Conservation (phyloP, 2,888 invertebrate genomes). For the Chloroclystis v-ata region DNA sequence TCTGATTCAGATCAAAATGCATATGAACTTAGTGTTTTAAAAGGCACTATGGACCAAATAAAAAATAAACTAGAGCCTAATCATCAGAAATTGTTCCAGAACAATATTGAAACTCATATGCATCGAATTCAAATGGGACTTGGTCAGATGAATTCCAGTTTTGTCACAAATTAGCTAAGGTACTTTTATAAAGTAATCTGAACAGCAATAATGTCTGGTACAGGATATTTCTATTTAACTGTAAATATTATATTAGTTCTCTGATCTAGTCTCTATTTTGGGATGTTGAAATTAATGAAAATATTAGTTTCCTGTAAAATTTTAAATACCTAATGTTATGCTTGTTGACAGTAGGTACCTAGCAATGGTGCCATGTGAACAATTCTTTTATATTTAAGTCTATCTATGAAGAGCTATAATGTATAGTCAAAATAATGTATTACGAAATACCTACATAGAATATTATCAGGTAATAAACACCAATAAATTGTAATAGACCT, state of each 20-base stretch:
- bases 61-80: conserved; percentile 86
- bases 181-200: not conserved
- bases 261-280: too few relatives aligned
- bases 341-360: not conserved
- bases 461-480: not conserved
- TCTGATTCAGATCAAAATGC: conserved; percentile 91
- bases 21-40: conserved; percentile 92
- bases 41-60: conserved; percentile 94
- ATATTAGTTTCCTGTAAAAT: too few relatives aligned
- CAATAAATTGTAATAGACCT: too few relatives aligned
- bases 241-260: too few relatives aligned
- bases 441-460: conserved; percentile 7
- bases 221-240: too few relatives aligned
- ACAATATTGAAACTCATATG: conserved; percentile 94
- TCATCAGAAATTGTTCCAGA: conserved; percentile 89
- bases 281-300: too few relatives aligned
- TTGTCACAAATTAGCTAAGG: conserved; percentile 34
- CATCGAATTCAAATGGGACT: conserved; percentile 91
- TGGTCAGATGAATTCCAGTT: conserved; percentile 60
- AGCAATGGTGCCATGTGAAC: not conserved
- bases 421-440: conserved; percentile 3
- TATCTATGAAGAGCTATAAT: not conserved
- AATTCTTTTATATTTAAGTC: too few relatives aligned
- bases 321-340: not conserved
- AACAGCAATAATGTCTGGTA: not conserved